These are phyloP conservation scores for Gryon sp. DNA, from an alignment of 1,140 invertebrate species.

Conservation along the genomic window DNA sequence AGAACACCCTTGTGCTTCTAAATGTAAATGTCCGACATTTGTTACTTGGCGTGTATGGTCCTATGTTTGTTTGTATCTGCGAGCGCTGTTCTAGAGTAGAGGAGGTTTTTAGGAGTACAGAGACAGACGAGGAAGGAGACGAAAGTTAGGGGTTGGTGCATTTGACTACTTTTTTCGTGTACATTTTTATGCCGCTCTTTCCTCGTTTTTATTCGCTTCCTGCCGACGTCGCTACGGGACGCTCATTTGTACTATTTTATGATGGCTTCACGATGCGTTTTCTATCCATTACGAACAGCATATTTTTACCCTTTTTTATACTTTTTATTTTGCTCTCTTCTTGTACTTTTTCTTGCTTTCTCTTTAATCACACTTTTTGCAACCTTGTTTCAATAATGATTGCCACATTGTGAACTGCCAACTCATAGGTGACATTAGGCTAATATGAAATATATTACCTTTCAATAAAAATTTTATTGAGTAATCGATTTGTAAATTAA, in stretches of 20 bases:
- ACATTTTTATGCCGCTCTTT: conserved; percentile 63
- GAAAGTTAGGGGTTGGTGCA: too few relatives aligned
- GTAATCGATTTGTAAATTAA: too few relatives aligned
- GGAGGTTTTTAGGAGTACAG: conserved; percentile 56
- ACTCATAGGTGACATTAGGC: conserved; percentile 10
- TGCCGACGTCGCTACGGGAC: conserved; percentile 65
- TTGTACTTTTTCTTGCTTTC: conserved; percentile 22
- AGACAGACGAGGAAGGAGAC: too few relatives aligned
- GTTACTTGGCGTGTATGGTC: conserved; percentile 75
- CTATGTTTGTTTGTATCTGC: conserved; percentile 73
- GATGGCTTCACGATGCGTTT: conserved; percentile 66
- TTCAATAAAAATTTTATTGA: too few relatives aligned
- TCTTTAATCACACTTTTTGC: conserved; percentile 46
- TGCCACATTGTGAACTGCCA: conserved; percentile 29
- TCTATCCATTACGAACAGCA: conserved; percentile 69
- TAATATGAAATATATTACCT: too few relatives aligned
- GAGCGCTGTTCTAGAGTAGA: conserved; percentile 41
- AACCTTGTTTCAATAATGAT: conserved; percentile 57
- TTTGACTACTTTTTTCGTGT: conserved; percentile 61
- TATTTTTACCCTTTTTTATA: conserved; percentile 25
- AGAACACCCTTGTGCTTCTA: conserved; percentile 69
- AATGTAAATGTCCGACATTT: conserved; percentile 79
- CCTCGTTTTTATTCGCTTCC: conserved; percentile 66
- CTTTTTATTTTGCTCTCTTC: conserved; percentile 27
- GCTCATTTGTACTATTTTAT: conserved; percentile 79